Evolutionary conservation across 2,888 invertebrate genomes (phyloP), one percentile per base, ranked within the genome.

Genomic region (Leptinotarsa tumamoca): DNA sequence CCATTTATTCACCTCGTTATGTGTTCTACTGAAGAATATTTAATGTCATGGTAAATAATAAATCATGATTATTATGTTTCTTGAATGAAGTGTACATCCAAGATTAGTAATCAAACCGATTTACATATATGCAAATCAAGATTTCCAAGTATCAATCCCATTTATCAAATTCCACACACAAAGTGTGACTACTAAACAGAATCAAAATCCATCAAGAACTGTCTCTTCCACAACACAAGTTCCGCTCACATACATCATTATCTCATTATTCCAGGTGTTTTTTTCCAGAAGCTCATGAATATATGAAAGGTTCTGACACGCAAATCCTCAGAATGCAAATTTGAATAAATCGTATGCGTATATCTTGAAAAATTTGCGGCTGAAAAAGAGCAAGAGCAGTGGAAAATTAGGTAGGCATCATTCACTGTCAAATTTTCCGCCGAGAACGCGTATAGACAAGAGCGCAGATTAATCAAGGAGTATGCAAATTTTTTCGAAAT

Each of bases 261-360:
- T 63, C 63, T 63, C 63, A 63, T 63, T 72, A 72, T 72, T 72
- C 54, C 67, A 67, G 67, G 67, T 58, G 49, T 67, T 71, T 56
- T 33, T 68, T 49, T 61, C 71, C 74, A 74, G 67, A 71, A 74
- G 67, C 67, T 71, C 67, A 74, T 74, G 71, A 74, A 74, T 74
- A 74, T 74, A 70, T 74, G 71, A 54, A 71, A 74, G 27, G 74
- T 67, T 54, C 27, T 33, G 33, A 51, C 74, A 74, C 71, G 74
- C 69, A 71, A 74, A 74, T 74, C 74, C 71, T 61, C 68, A 68
- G 67, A 71, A 74, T 74, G 74, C 71, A 74, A 74, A 74, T 74
- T 74, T 71, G 51, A 74, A 74, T 74, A 71, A 74, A 74, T 74
- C 74, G 68, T 71, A 71, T 74, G 74, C 74, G 71, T 74, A 74